phyloP scores from a whole-genome alignment of 2,797 vertebrate species.

The Xyrichtys novacula region DNA sequence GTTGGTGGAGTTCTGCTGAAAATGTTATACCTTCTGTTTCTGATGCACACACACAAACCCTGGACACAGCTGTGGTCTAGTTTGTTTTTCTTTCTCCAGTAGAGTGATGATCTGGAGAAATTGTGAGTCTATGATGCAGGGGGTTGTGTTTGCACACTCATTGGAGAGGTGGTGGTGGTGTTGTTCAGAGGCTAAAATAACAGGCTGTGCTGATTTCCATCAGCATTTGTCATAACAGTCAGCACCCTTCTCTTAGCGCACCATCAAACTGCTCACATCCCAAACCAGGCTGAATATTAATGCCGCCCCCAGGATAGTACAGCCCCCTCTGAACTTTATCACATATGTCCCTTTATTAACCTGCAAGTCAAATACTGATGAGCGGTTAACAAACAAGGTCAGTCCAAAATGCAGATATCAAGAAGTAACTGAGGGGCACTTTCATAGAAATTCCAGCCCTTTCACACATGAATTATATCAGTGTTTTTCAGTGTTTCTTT shows the following conservation, averaged over 20 bases:
- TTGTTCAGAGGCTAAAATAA: constrained; percentile 27
- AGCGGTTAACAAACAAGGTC: not conserved
- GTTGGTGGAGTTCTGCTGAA: no score
- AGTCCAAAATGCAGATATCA: not conserved
- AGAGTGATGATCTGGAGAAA: constrained; percentile 1
- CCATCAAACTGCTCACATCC: not conserved
- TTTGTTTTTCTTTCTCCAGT: not conserved
- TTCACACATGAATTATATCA: no score
- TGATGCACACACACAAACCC: not conserved
- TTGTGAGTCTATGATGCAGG: not conserved
- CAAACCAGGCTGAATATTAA: not conserved
- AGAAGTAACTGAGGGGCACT: no score
- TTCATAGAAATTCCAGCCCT: no score
- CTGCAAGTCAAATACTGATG: not conserved
- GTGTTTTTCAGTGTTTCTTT: no score
- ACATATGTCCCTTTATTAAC: no score
- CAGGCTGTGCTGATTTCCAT: constrained; percentile 44
- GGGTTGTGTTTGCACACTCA: constrained; percentile 16
- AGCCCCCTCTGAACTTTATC: not conserved
- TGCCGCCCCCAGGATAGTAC: not conserved
- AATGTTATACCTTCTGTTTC: no score
- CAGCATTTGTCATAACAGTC: constrained; percentile 48
- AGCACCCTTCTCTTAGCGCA: constrained; percentile 23
- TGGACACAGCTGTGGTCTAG: not conserved
- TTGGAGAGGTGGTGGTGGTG: constrained; percentile 9